These are phyloP conservation scores for Platynereis dumerilii DNA, from an alignment of 2,888 invertebrate genomes.

Conservation along the genomic window DNA sequence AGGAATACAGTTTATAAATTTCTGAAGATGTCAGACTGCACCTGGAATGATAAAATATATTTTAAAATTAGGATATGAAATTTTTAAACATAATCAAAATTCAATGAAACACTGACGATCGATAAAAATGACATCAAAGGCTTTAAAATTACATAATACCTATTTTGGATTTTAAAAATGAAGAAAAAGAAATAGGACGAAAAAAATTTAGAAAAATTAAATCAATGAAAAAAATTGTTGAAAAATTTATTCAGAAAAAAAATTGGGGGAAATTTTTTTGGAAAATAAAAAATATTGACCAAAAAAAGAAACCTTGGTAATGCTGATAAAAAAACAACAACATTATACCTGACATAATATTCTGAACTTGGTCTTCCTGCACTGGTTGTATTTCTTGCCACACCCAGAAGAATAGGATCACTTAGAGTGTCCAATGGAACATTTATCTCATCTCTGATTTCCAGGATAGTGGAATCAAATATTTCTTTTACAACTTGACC, in stretches of 20 bases:
- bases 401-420: slow-evolving; percentile 57
- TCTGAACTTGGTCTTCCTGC: slow-evolving; percentile 62
- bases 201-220: no score
- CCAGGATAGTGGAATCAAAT: slow-evolving; percentile 60
- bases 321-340: background rate
- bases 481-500: slow-evolving; percentile 56
- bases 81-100: no score
- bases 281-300: background rate
- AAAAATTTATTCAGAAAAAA: no score
- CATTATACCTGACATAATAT: slow-evolving; percentile 58
- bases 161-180: no score
- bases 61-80: no score
- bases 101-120: no score
- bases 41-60: slow-evolving; percentile 34
- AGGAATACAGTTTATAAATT: slow-evolving; percentile 45
- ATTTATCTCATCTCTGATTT: slow-evolving; percentile 63
- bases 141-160: no score
- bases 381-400: slow-evolving; percentile 57
- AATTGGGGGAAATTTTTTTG: no score
- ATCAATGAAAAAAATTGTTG: no score
- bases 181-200: no score
- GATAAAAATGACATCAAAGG: no score
- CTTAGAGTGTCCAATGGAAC: slow-evolving; percentile 48
- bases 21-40: slow-evolving; percentile 52
- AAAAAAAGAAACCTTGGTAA: background rate